Percentiles rank a stretch among this genome's conserved stretches.
Evolutionary conservation across 1,140 invertebrate genomes (phyloP).

Genomic region (Elysia chlorotica): DNA sequence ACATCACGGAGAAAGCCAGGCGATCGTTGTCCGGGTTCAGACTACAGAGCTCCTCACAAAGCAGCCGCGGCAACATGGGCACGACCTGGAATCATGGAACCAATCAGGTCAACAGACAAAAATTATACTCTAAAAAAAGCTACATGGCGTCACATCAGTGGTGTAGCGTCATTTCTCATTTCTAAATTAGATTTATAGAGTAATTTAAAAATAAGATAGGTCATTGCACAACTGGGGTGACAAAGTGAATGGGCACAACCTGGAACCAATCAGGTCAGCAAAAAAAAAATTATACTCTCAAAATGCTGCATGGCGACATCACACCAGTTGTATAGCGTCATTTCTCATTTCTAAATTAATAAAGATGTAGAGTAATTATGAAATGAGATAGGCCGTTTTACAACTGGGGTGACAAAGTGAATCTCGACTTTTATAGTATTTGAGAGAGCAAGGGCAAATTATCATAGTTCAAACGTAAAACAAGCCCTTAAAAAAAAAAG

Average conservation of each 20-base stretch:
- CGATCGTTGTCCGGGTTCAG: slow-evolving; percentile 83
- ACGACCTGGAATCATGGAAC: slow-evolving; percentile 71
- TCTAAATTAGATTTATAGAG: neutral
- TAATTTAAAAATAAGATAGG: slow-evolving; percentile 42
- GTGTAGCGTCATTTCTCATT: neutral
- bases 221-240: slow-evolving; percentile 72
- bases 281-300: no score
- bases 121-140: neutral
- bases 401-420: no score
- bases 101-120: neutral
- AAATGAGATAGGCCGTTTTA: no score
- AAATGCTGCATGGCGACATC: no score
- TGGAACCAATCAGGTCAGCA: neutral
- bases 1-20: slow-evolving; percentile 87
- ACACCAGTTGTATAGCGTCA: no score
- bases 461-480: no score
- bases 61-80: slow-evolving; percentile 86
- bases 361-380: no score
- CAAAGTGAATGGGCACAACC: neutral
- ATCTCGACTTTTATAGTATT: no score
- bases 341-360: no score
- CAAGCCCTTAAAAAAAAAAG: no score
- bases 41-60: slow-evolving; percentile 84
- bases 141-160: neutral
- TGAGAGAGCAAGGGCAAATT: no score